These are phyloP conservation scores for Limenitis camilla DNA, from an alignment of 2,888 invertebrate genomes.

Conservation along the genomic window DNA sequence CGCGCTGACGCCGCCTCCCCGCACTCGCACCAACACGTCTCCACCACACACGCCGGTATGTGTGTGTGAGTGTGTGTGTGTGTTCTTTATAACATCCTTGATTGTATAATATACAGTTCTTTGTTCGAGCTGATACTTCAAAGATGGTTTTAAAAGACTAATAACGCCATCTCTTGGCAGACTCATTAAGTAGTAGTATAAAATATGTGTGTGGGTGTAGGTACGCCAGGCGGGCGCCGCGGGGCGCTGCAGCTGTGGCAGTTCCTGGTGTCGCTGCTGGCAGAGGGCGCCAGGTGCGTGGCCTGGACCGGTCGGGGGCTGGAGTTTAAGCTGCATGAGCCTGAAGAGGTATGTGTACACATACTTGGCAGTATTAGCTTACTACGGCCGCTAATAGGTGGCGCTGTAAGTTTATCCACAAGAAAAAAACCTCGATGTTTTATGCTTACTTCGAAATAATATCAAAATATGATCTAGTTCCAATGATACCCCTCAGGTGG, in stretches of 20 bases:
- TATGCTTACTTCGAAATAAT: not conserved
- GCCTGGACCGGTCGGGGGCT: slow-evolving; percentile 96
- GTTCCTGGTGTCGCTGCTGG: slow-evolving; percentile 87
- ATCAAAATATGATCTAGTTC: no score
- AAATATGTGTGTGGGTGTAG: not conserved
- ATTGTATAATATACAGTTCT: no score
- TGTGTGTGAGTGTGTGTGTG: not conserved
- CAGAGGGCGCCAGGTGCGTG: slow-evolving; percentile 85
- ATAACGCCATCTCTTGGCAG: not conserved
- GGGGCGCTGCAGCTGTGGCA: slow-evolving; percentile 96
- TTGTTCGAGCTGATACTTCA: no score
- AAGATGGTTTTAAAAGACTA: no score
- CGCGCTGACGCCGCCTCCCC: slow-evolving; percentile 44
- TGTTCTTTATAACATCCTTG: no score
- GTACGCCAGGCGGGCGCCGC: slow-evolving; percentile 66
- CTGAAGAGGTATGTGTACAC: slow-evolving; percentile 82
- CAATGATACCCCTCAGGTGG: slow-evolving; percentile 81
- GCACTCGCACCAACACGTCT: slow-evolving; percentile 48
- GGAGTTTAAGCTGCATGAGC: slow-evolving; percentile 96
- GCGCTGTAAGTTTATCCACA: no score
- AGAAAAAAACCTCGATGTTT: not conserved
- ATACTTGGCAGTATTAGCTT: not conserved
- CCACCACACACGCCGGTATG: slow-evolving; percentile 54
- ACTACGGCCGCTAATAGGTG: no score
- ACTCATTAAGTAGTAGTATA: not conserved